A percentile compares a stretch with the other conserved stretches of the same genome.
These are phyloP conservation scores for Pungitius pungitius DNA, from an alignment of 2,113 vertebrate species.

Conservation along the genomic window DNA sequence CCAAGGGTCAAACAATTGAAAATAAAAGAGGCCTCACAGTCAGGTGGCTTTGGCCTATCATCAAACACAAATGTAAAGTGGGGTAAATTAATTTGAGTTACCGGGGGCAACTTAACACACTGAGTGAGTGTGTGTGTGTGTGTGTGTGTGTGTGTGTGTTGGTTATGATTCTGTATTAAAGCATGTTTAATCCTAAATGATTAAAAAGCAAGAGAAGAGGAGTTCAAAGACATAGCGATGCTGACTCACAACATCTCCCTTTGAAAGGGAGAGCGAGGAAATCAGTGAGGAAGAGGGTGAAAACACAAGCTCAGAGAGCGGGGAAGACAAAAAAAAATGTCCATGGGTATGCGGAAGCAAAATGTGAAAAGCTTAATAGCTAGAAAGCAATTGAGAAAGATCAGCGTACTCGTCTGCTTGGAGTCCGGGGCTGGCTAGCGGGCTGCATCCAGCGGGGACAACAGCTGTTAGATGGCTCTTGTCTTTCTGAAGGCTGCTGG, in stretches of 20 bases:
- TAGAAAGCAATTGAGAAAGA: not conserved
- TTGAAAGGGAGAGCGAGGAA: slow-evolving; percentile 50
- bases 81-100: slow-evolving; percentile 20
- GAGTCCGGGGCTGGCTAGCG: slow-evolving; percentile 77
- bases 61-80: slow-evolving; percentile 41
- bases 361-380: not conserved
- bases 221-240: slow-evolving; percentile 66
- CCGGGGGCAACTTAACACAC: slow-evolving; percentile 28
- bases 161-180: slow-evolving; percentile 51
- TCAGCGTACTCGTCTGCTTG: slow-evolving; percentile 87
- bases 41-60: slow-evolving; percentile 38
- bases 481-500: slow-evolving; percentile 90
- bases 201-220: slow-evolving; percentile 58
- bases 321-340: slow-evolving; percentile 4
- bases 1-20: slow-evolving; percentile 80
- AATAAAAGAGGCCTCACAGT: slow-evolving; percentile 49
- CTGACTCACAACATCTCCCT: slow-evolving; percentile 60
- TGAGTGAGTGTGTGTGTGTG: slow-evolving; percentile 20
- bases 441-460: slow-evolving; percentile 72
- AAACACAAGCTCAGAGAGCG: slow-evolving; percentile 33
- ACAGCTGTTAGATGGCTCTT: slow-evolving; percentile 79
- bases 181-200: slow-evolving; percentile 68
- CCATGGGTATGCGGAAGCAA: slow-evolving; percentile 6
- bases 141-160: slow-evolving; percentile 31
- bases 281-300: slow-evolving; percentile 37